phyloP scores from a whole-genome alignment of 2,888 invertebrate genomes.

The Clostera curtula region DNA sequence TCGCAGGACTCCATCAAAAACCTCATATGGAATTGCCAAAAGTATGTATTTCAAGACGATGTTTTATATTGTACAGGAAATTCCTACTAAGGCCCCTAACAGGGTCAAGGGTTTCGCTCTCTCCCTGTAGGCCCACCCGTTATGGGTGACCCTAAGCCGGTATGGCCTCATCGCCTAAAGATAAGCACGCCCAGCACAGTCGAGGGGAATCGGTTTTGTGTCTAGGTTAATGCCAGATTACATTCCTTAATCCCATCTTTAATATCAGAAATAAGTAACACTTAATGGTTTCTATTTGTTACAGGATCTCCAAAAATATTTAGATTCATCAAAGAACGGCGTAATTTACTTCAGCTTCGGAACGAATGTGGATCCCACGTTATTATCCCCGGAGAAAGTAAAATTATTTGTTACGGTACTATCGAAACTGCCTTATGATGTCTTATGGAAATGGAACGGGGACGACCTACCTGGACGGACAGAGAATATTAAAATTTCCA shows the following conservation, averaged over 20 bases:
- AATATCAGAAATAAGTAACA: too few species aligned
- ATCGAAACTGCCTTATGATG: slow-evolving; percentile 48
- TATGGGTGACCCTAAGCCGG: too few species aligned
- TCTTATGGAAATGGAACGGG: slow-evolving; percentile 60
- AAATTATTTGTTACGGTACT: slow-evolving; percentile 40
- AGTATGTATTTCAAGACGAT: too few species aligned
- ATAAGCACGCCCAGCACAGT: too few species aligned
- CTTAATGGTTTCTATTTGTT: slow-evolving; percentile 6
- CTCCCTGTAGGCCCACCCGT: too few species aligned
- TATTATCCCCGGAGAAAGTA: slow-evolving; percentile 36
- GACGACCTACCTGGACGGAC: slow-evolving; percentile 41
- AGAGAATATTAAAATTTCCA: slow-evolving; percentile 46
- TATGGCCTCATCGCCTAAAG: too few species aligned
- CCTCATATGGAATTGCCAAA: slow-evolving; percentile 22
- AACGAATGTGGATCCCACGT: slow-evolving; percentile 41
- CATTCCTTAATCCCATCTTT: too few species aligned
- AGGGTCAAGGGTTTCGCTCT: too few species aligned
- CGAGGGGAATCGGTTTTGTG: too few species aligned
- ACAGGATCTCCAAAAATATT: slow-evolving; percentile 42
- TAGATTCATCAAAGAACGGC: slow-evolving; percentile 50
- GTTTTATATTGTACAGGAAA: too few species aligned
- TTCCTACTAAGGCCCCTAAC: too few species aligned
- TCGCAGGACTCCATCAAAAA: slow-evolving; percentile 35
- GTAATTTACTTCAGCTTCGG: slow-evolving; percentile 63
- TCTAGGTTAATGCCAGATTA: too few species aligned